phyloP scores from a whole-genome alignment of 2,797 vertebrate genomes.

The Coilia nasus region DNA sequence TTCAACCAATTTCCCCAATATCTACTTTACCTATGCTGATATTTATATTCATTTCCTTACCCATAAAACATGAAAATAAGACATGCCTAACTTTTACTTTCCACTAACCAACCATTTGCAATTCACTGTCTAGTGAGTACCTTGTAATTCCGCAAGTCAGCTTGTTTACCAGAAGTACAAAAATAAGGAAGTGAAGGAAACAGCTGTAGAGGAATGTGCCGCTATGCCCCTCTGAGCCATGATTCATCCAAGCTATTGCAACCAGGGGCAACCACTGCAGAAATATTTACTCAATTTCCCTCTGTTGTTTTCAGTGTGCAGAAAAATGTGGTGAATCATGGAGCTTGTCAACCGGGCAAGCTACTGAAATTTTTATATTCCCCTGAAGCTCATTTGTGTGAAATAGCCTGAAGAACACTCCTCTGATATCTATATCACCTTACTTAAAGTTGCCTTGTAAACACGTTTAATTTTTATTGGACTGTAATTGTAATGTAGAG shows the following conservation, averaged over 20 bases:
- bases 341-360: not conserved
- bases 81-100: not conserved
- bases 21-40: not conserved
- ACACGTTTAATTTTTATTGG: not conserved
- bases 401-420: not conserved
- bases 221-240: constrained; percentile 28
- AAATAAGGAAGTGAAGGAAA: constrained; percentile 40
- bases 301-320: not conserved
- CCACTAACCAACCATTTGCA: not conserved
- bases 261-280: constrained; percentile 26
- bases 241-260: constrained; percentile 37
- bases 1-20: too few species aligned
- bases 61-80: not conserved
- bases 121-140: not conserved
- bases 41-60: not conserved
- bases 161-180: constrained; percentile 19
- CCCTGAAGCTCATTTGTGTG: not conserved
- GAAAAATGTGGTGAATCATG: not conserved
- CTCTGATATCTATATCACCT: not conserved
- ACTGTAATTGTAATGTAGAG: too few species aligned
- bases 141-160: not conserved
- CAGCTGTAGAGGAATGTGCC: constrained; percentile 41
- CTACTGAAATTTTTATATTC: not conserved
- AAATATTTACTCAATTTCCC: constrained; percentile 39
- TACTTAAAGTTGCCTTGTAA: not conserved